These are phyloP conservation scores for Probosciger aterrimus DNA, from an alignment of 2,113 vertebrate species.

Conservation along the genomic window DNA sequence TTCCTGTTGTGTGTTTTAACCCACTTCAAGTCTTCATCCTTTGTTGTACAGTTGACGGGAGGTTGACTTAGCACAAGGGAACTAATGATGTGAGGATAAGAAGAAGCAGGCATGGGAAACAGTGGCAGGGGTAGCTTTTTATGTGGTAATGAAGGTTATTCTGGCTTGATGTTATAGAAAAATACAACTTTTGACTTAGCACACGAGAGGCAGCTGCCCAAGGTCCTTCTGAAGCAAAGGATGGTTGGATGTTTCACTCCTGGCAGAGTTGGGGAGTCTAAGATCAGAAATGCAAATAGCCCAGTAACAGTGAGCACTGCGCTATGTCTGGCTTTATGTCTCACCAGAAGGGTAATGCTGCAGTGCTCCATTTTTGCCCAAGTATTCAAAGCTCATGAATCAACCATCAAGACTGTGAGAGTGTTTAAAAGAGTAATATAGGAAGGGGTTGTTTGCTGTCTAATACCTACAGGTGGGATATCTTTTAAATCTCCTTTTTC, in stretches of 20 bases:
- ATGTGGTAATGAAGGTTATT: background rate
- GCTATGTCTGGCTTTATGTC: background rate
- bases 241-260: background rate
- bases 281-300: background rate
- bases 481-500: background rate
- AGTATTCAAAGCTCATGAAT: background rate
- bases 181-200: background rate
- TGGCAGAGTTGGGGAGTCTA: background rate
- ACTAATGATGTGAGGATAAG: background rate
- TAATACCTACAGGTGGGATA: background rate
- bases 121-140: background rate
- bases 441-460: background rate
- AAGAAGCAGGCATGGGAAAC: background rate
- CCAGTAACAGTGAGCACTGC: fast-evolving
- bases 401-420: background rate
- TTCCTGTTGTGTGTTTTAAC: background rate
- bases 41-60: background rate
- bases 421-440: background rate
- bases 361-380: background rate
- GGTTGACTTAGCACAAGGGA: background rate
- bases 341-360: background rate
- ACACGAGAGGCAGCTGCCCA: background rate
- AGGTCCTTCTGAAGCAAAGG: background rate
- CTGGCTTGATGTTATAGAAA: background rate
- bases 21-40: background rate